Base-by-base conservation (phyloP, 2,113 vertebrate genomes). In the Porphyrio hochstetteri region DNA sequence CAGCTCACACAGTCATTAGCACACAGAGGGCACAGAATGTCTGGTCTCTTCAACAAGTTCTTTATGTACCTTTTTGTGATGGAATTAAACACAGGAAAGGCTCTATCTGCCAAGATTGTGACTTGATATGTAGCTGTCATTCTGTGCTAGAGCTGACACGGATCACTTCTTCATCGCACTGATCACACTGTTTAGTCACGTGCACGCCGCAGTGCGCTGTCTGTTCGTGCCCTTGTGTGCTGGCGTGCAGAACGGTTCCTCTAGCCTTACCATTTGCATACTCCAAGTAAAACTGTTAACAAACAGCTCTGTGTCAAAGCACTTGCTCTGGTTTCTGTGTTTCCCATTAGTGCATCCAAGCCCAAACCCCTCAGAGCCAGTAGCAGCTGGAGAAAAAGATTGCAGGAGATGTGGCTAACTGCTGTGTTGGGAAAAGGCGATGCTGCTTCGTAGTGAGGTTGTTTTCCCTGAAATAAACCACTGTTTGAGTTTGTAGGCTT, bases 141-240 rank as follows among this genome's bases (percentile, higher is more conserved):
- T 44, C 20, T 9, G 10, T 36, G 38, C 4, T 33, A 33, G n/a
- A 53, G 59, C 61, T 76, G 74, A 4, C 28, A 56, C 10, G 52
- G 46, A 29, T 55, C 24, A 1, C 10, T 44, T 53, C n/a, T 23
- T 40, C 53, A 9, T 18, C 1, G 5, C 25, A 7, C 65, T 14
- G 53, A 2, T 46, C 28, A 33, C 35, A 5, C 5, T 82, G 38
- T 11, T 24, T 1, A 7, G 64, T 52, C 29, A 6, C 13, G 1
- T 14, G 11, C 65, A 35, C 20, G 60, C 71, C 40, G 81, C 64
- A 7, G 33, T 16, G 27, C 4, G 2, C 27, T 46, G 2, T 24
- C 44, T 38, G 9, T 24, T 20, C 0, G 0, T 57, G 53, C 79
- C 10, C 60, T 56, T 23, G 13, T 16, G 3, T 25, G 61, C 3